Evolutionary conservation across 2,888 invertebrate species (phyloP), one percentile per base, ranked within the genome.

Genomic region (Steromphala cineraria): DNA sequence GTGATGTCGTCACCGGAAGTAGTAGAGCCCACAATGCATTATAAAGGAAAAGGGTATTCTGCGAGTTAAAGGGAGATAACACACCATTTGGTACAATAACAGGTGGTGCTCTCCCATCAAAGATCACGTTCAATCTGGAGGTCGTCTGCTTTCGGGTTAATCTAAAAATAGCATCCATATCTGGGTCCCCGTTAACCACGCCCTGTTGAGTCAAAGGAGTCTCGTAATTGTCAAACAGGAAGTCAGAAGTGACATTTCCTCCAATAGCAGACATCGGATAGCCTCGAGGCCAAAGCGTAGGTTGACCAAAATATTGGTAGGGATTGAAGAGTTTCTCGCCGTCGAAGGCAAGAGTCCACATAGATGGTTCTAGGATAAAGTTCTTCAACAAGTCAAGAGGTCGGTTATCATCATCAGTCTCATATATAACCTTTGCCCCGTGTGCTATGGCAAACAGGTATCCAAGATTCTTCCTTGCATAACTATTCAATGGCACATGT

Each of bases 261-360:
- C 81, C 79, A 13, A 87, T 76, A 19, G 53, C n/a, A 17, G 87
- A 85, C 21, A 91, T 81, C 2, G 90, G 90, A 81, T 83, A 91
- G 19, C 91, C 91, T 28, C 90, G 74, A 15, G 91, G 91, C 90
- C 91, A 91, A 53, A 89, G 80, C 8, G 87, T 85, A 8, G 90
- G 83, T 80, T 90, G 91, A 17, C 91, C 91, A 82, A 90, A 91
- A 80, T 89, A 88, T 7, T 67, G 21, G 53, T 75, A 80, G 8
- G 79, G 36, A 78, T 78, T 78, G 46, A 78, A 78, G 19, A 67
- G 40, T 4, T 78, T 19, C 21, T 15, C 10, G 13, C 78, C 78
- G 31, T 24, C 36, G 62, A 21, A 67, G 5, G 17, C 15, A 21
- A 78, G 15, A 52, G 79, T 79, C 15, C 13, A 46, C 53, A 55